A percentile compares a stretch with the other conserved stretches of the same genome.
Conservation (phyloP, 2,888 invertebrate genomes). For the Ctena decussata region DNA sequence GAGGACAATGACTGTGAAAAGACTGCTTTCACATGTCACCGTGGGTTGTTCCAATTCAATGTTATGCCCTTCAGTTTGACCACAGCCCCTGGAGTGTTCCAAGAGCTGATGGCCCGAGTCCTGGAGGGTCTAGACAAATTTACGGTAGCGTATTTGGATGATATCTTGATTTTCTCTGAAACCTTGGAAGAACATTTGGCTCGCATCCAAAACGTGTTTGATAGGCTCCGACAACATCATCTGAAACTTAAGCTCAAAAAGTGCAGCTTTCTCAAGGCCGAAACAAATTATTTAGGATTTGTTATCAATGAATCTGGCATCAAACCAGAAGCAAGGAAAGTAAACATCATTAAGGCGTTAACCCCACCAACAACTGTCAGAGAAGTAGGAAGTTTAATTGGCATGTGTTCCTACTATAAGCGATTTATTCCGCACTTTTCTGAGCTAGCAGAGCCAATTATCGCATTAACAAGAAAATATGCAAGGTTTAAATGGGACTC, state of each 20-base stretch:
- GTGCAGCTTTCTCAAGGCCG: constrained; percentile 39
- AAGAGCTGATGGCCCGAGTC: constrained; percentile 41
- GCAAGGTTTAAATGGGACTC: constrained; percentile 2
- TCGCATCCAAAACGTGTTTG: constrained; percentile 43
- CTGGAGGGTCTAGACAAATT: constrained; percentile 48
- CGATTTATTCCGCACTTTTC: constrained; percentile 52
- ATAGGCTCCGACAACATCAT: constrained; percentile 28
- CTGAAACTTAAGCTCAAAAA: constrained; percentile 46
- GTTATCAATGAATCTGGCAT: constrained; percentile 39
- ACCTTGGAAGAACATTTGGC: constrained; percentile 52
- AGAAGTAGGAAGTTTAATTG: constrained; percentile 27
- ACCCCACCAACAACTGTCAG: constrained; percentile 29
- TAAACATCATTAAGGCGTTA: constrained; percentile 29
- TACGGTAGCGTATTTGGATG: constrained; percentile 54
- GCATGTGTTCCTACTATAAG: constrained; percentile 20
- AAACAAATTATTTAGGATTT: constrained; percentile 49
- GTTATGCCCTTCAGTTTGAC: constrained; percentile 39
- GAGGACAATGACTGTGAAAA: constrained; percentile 48
- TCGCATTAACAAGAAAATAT: constrained; percentile 29
- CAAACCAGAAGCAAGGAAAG: constrained; percentile 32
- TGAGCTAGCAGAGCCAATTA: constrained; percentile 31
- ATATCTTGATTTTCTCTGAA: constrained; percentile 51
- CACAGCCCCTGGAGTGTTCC: constrained; percentile 42
- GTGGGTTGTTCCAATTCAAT: constrained; percentile 33
- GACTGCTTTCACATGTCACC: constrained; percentile 43